phyloP scores from a whole-genome alignment of 1,140 invertebrate genomes.

The Lepidurus apus region DNA sequence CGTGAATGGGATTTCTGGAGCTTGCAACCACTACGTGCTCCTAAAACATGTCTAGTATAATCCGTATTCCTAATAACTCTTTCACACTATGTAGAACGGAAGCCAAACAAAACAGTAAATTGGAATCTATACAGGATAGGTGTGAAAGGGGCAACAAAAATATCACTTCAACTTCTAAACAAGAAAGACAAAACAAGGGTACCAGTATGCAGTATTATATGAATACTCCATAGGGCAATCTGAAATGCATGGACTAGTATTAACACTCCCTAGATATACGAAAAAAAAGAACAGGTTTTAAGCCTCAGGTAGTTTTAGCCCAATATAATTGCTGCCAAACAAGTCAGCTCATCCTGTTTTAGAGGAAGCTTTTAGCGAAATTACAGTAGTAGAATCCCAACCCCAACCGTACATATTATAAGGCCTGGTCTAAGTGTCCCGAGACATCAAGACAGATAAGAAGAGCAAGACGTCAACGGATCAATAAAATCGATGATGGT shows the following conservation, averaged over 20 bases:
- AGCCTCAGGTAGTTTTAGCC: too few relatives aligned
- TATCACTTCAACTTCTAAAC: neutral
- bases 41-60: neutral
- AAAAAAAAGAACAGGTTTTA: neutral
- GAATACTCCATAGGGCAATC: neutral
- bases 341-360: too few relatives aligned
- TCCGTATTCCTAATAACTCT: neutral
- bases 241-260: neutral
- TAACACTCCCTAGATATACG: neutral
- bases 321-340: too few relatives aligned
- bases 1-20: neutral
- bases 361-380: too few relatives aligned
- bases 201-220: neutral
- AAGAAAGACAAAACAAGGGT: neutral
- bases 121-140: neutral
- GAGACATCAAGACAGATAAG: neutral
- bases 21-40: neutral
- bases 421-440: neutral
- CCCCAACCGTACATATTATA: neutral
- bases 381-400: neutral
- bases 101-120: neutral
- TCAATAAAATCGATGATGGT: neutral
- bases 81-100: neutral
- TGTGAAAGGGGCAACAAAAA: neutral
- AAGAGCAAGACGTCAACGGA: neutral